Evolutionary conservation across 2,113 vertebrate genomes (phyloP).

Genomic region (Lasiurus cinereus): DNA sequence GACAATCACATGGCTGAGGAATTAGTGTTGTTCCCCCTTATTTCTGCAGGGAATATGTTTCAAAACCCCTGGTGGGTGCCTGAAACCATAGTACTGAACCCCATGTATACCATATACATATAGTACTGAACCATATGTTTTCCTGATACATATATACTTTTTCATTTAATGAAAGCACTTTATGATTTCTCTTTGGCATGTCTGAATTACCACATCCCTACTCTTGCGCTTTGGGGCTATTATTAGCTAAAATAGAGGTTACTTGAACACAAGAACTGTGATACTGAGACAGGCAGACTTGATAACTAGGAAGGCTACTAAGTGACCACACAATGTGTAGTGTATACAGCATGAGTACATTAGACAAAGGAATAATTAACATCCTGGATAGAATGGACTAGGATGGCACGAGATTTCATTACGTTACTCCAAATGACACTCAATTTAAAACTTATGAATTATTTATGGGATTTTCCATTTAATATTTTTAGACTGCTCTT

Average conservation of each 20-base stretch:
- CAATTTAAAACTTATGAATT: neutral
- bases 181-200: neutral
- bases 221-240: neutral
- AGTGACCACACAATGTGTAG: neutral
- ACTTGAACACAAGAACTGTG: neutral
- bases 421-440: neutral
- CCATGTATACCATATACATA: neutral
- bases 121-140: neutral
- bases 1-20: neutral
- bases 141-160: neutral
- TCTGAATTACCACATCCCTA: neutral
- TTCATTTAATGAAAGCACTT: neutral
- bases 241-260: neutral
- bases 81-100: neutral
- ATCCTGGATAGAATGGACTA: neutral
- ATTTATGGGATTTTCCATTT: neutral
- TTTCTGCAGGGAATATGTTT: neutral
- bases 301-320: neutral
- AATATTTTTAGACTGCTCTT: neutral
- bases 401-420: neutral
- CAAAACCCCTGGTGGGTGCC: neutral
- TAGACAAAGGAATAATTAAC: neutral
- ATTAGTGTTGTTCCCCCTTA: neutral
- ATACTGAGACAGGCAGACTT: neutral
- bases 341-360: neutral